phyloP scores from a whole-genome alignment of 2,888 invertebrate species.

The Vannuccia rotundouncinata region DNA sequence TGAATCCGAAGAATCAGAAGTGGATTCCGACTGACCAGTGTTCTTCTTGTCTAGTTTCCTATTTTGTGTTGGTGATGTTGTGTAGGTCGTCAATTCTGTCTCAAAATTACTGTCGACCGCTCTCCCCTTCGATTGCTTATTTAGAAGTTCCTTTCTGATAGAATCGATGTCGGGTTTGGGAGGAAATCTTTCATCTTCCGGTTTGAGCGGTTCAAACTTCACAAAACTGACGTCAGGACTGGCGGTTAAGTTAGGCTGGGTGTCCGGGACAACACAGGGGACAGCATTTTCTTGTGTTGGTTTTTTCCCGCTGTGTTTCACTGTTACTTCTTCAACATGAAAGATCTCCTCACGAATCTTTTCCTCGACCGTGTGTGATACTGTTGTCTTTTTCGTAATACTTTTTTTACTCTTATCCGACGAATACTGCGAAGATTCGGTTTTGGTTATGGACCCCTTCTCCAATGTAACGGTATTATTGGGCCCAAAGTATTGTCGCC shows the following conservation, averaged over 20 bases:
- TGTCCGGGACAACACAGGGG: neutral
- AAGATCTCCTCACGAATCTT: neutral
- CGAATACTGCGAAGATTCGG: neutral
- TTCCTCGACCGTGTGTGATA: neutral
- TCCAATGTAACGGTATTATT: neutral
- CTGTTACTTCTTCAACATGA: neutral
- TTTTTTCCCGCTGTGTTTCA: neutral
- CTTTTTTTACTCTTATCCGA: neutral
- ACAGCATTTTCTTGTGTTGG: conserved; percentile 2
- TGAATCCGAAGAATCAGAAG: neutral
- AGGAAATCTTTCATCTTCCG: neutral
- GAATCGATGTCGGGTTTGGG: neutral
- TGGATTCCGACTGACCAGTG: neutral
- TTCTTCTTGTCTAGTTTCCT: neutral
- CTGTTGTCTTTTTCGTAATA: neutral
- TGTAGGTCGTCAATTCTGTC: neutral
- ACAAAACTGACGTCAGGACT: neutral
- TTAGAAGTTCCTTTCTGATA: neutral
- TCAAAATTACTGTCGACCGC: neutral
- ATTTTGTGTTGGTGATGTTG: neutral
- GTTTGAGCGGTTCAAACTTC: neutral
- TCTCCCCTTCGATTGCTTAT: neutral
- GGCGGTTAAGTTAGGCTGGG: neutral
- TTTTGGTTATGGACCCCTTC: too few species aligned
- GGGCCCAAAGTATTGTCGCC: neutral